Evolutionary conservation across 2,888 invertebrate genomes (phyloP), one percentile per base, ranked within the genome.

Genomic region (Amphimallon solstitiale): DNA sequence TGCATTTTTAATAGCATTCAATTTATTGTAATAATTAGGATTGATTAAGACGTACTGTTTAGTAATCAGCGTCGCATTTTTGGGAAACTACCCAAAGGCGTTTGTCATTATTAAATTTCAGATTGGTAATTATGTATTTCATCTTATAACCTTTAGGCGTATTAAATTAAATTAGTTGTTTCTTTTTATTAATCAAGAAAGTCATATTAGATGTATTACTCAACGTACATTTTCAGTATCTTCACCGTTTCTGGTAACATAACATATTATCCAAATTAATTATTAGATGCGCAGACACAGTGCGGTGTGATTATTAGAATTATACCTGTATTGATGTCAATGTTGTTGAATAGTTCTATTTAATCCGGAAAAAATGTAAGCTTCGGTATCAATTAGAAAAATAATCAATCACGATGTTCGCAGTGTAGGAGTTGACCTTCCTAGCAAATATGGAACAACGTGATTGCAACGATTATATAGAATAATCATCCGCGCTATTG

Each of bases 401-500:
- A 71, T 70, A 72, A 72, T 72, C 72, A 72, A 72, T 71, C 72
- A 72, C 71, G 71, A 70, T 63, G 66, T 63, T 65, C 62, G 49
- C 63, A 65, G 70, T 59, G 67, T 59, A 59, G 67, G 72, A 70
- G 72, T 67, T 64, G 72, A 72, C 72, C 72, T 72, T 72, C 70
- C 68, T 71, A 51, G 68, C 69, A 66, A 69, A 70, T 72, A 72
- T 70, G 69, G 70, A 67, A 69, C 70, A 66, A 49, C 65, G 65
- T 71, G 68, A 70, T 70, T 69, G 68, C 69, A 60, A 51, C 59
- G 66, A 69, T 70, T 70, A 67, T 69, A 56, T 66, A 65, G 63
- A 63, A 66, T 68, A 69, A 69, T 68, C 66, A 68, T 69, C 69
- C 61, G 63, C 54, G 66, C 69, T 59, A 69, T 71, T 71, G 69